Conservation (phyloP, 2,797 vertebrate genomes). For the Falco concolor region DNA sequence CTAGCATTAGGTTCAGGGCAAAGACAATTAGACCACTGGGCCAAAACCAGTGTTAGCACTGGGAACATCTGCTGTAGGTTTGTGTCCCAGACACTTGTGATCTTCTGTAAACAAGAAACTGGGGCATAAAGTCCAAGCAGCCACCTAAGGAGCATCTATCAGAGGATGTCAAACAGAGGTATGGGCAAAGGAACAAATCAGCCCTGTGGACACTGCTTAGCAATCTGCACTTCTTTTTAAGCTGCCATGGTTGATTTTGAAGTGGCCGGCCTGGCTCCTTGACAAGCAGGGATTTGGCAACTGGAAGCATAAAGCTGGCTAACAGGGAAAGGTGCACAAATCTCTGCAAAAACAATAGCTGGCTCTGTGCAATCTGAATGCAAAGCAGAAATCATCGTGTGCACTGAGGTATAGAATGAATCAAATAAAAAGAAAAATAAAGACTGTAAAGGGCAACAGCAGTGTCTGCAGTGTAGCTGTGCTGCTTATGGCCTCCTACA, state of each 20-base stretch:
- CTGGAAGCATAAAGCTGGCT: background rate
- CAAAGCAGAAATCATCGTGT: background rate
- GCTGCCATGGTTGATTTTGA: background rate
- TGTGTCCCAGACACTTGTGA: background rate
- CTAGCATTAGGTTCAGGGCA: background rate
- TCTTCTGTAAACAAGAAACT: background rate
- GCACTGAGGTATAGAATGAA: background rate
- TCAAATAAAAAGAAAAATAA: background rate
- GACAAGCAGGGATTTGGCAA: background rate
- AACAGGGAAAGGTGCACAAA: background rate
- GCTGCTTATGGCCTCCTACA: background rate
- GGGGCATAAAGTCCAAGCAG: background rate
- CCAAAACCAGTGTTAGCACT: background rate
- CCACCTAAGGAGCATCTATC: background rate
- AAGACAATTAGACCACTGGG: background rate
- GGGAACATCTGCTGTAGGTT: background rate
- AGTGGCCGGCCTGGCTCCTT: background rate
- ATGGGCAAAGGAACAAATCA: background rate
- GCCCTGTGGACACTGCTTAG: background rate
- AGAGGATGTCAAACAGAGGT: background rate
- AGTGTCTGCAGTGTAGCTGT: background rate
- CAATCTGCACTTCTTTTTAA: background rate
- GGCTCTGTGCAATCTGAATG: background rate
- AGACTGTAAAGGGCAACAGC: background rate
- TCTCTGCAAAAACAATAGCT: background rate